Percentiles rank a stretch among this genome's conserved stretches.
These are phyloP conservation scores for Matsumyia berberina DNA, from an alignment of 2,888 invertebrate genomes.

Conservation along the genomic window DNA sequence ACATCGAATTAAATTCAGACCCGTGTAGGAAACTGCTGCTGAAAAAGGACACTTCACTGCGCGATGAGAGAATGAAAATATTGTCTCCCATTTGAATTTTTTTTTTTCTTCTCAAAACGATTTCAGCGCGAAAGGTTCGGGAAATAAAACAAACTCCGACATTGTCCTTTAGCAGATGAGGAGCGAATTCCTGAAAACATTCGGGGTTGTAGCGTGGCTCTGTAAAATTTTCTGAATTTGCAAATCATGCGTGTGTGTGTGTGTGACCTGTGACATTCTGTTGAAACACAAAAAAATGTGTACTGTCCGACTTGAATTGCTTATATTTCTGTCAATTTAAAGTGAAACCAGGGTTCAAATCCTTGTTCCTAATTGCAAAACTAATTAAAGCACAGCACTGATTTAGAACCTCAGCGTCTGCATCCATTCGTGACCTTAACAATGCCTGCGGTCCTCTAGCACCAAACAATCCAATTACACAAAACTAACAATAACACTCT, in stretches of 20 bases:
- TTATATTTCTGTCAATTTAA: too few relatives aligned
- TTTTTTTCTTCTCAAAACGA: background rate
- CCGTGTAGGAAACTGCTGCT: background rate
- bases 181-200: background rate
- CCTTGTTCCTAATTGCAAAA: background rate
- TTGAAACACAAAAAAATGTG: too few relatives aligned
- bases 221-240: background rate
- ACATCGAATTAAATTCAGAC: conserved; percentile 12
- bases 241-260: background rate
- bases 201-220: too few relatives aligned
- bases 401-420: background rate
- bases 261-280: too few relatives aligned
- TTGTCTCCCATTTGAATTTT: background rate
- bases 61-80: background rate
- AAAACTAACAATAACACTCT: background rate
- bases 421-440: background rate
- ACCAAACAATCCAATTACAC: conserved; percentile 4
- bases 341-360: too few relatives aligned
- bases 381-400: background rate
- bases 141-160: background rate
- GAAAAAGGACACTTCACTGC: background rate
- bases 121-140: background rate
- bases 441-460: background rate
- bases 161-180: conserved; percentile 1
- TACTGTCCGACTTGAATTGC: too few relatives aligned